Evolutionary conservation across 92 coral and sea anemone genomes (phyloP), one percentile per base, ranked within the genome.

Genomic region (Epizoanthus scotinus): DNA sequence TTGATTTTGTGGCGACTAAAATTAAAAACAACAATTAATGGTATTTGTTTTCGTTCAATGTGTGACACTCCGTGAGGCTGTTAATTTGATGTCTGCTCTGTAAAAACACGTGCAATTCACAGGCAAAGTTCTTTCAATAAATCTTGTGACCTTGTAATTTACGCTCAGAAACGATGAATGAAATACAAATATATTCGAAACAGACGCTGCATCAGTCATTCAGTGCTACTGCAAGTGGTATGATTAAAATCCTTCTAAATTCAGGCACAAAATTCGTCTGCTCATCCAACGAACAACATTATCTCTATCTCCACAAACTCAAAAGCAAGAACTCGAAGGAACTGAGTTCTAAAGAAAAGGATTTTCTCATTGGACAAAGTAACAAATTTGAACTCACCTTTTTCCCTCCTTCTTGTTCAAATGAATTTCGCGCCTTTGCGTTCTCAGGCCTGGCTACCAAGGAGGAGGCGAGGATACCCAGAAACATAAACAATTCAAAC

Each of bases 381-480:
- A 63, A 65, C 49, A 14, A 54, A 79, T 88, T 88, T 84, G 83
- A 88, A 88, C 91, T 84, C 67, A 88, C 91, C 92, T 82, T 74
- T 63, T 89, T 85, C 86, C 81, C 84, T 84, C 86, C 78, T 83
- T 74, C 57, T 77, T 69, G 66, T 75, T 81, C 78, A 86, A 61
- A 85, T 68, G 81, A 77, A 85, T 50, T 78, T 85, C 86, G 89
- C 89, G 89, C 92, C 89, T 68, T 57, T 67, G 80, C 20, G 66
- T 63, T 24, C 38, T 15, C n/a, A 59, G 87, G 90, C 87, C 84
- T 83, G 90, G 87, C 21, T 83, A 53, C 90, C 65, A 24, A 53
- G 24, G 10, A 52, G 50, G 36, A 73, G 68, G 69, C 67, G 67
- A 59, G 81, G 81, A 24, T 73, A 31, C 79, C 13, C 7, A 56